phyloP scores from a whole-genome alignment of 2,888 invertebrate species.

The Ceriagrion tenellum region DNA sequence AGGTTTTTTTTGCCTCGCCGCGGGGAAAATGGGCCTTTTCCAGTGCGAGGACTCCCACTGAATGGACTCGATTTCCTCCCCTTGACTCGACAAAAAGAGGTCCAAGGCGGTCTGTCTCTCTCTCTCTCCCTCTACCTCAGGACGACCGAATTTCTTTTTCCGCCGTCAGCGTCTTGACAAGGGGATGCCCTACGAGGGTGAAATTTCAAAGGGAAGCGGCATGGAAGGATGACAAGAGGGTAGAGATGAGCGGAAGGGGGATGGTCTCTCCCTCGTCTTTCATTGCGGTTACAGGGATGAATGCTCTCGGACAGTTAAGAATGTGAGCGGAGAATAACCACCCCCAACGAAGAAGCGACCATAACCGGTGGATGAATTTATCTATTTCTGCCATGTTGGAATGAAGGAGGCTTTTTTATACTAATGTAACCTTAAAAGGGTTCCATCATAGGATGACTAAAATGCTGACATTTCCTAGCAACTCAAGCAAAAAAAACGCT shows the following conservation, averaged over 20 bases:
- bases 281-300: background rate
- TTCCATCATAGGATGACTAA: too few relatives aligned
- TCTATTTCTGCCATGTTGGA: background rate
- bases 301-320: too few relatives aligned
- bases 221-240: background rate
- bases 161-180: background rate
- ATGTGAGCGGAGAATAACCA: background rate
- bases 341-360: background rate
- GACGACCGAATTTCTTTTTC: background rate
- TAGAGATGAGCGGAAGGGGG: background rate
- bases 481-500: too few relatives aligned
- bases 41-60: background rate
- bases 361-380: background rate
- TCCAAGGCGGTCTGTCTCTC: background rate
- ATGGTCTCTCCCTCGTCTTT: background rate
- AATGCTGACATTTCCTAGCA: too few relatives aligned
- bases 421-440: too few relatives aligned
- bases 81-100: background rate
- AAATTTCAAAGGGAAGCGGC: background rate
- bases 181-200: background rate
- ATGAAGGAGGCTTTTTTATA: too few relatives aligned
- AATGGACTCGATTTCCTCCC: constrained; percentile 9
- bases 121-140: background rate
- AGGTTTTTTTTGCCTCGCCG: too few relatives aligned
- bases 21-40: background rate